phyloP scores from a whole-genome alignment of 2,797 vertebrate species.

The Tympanoctomys barrerae region DNA sequence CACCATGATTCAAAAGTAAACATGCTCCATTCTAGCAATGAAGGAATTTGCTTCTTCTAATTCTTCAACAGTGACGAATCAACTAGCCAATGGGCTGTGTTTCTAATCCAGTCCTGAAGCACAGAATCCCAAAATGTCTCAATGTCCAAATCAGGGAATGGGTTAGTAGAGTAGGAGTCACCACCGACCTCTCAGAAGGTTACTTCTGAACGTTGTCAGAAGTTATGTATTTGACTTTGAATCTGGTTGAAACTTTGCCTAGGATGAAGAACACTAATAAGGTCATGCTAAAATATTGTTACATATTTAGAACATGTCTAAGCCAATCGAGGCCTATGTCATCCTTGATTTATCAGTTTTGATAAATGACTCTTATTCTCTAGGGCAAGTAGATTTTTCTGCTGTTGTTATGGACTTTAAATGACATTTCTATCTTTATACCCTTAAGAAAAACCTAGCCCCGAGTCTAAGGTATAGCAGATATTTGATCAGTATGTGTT shows the following conservation, averaged over 20 bases:
- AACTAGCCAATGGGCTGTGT: not conserved
- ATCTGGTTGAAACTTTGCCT: not conserved
- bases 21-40: constrained; percentile 14
- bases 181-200: not conserved
- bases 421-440: not conserved
- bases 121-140: not conserved
- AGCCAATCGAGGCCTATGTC: not conserved
- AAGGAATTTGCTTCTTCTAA: not conserved
- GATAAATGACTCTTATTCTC: constrained; percentile 34
- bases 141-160: not conserved
- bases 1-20: not conserved
- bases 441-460: not conserved
- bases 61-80: not conserved
- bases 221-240: not conserved
- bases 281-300: not conserved
- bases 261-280: not conserved
- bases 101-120: not conserved
- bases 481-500: not conserved
- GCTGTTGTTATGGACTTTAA: not conserved
- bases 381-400: not conserved
- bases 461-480: not conserved
- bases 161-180: not conserved
- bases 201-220: not conserved
- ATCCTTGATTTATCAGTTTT: not conserved
- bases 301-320: constrained; percentile 13